phyloP scores from a whole-genome alignment of 2,113 vertebrate genomes.

The Pelobates fuscus region DNA sequence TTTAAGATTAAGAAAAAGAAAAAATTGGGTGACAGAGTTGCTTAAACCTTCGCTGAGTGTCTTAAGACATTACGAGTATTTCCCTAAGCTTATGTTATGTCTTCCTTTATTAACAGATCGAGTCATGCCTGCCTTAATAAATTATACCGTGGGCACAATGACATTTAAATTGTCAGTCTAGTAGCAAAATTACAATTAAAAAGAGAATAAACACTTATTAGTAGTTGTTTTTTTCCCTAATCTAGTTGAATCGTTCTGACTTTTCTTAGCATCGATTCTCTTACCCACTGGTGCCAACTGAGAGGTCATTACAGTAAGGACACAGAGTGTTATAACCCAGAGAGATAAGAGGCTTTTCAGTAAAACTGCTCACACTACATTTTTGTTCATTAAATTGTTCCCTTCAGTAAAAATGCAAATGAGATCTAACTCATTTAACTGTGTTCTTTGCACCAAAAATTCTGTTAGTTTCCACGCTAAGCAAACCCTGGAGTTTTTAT shows the following conservation, averaged over 20 bases:
- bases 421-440: not conserved
- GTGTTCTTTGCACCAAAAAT: not conserved
- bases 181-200: too few relatives aligned
- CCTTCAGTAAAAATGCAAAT: conserved; percentile 15
- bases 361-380: not conserved
- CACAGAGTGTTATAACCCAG: not conserved
- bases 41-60: too few relatives aligned
- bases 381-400: conserved; percentile 4
- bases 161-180: too few relatives aligned
- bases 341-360: not conserved
- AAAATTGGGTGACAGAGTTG: too few relatives aligned
- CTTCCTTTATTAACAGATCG: not conserved
- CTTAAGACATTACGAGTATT: too few relatives aligned
- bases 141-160: not conserved
- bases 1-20: too few relatives aligned
- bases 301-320: conserved; percentile 1
- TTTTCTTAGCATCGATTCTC: not conserved
- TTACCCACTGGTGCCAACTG: not conserved
- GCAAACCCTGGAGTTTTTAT: not conserved
- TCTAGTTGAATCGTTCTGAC: not conserved
- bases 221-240: not conserved
- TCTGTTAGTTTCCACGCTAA: not conserved
- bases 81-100: not conserved
- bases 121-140: not conserved
- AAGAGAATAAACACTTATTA: too few relatives aligned